Percentiles rank a stretch among this genome's conserved stretches.
These are phyloP conservation scores for Protosalanx chinensis DNA, from an alignment of 2,797 vertebrate species.

Conservation along the genomic window DNA sequence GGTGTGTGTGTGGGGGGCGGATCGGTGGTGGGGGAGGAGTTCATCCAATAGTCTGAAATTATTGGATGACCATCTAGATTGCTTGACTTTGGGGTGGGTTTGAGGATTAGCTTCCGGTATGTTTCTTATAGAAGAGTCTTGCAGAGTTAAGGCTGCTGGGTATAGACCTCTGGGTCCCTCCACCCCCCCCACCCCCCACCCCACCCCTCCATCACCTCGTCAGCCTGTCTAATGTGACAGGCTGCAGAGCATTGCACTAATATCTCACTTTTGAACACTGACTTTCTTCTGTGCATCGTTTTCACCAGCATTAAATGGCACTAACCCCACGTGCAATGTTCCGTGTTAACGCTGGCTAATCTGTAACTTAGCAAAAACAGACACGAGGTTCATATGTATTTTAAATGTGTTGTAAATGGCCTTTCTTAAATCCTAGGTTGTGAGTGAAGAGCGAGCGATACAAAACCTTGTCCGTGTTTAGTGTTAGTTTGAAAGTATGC, in stretches of 20 bases:
- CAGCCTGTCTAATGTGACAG: not conserved
- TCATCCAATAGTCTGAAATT: not conserved
- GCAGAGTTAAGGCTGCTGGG: not conserved
- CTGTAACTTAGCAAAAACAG: not conserved
- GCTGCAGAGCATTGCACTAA: not conserved
- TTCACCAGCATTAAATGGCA: constrained; percentile 2
- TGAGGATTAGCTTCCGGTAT: not conserved
- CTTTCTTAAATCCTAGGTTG: not conserved
- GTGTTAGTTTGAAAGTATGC: not conserved
- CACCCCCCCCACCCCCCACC: too few species aligned
- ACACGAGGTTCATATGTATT: too few species aligned
- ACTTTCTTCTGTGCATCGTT: not conserved
- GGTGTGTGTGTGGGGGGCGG: not conserved
- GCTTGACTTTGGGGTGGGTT: too few species aligned
- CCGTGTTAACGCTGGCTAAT: not conserved
- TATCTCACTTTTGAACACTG: constrained; percentile 6
- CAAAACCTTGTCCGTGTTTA: constrained; percentile 11
- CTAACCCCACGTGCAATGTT: not conserved
- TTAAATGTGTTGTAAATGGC: too few species aligned
- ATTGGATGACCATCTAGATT: not conserved
- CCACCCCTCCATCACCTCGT: not conserved
- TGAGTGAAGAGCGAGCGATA: not conserved
- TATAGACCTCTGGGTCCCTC: not conserved
- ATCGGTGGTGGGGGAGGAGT: not conserved
- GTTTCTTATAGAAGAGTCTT: not conserved